Percentiles rank a stretch among this genome's conserved stretches.
phyloP scores from a whole-genome alignment of 2,888 invertebrate species.

The Leptopterna dolabrata region DNA sequence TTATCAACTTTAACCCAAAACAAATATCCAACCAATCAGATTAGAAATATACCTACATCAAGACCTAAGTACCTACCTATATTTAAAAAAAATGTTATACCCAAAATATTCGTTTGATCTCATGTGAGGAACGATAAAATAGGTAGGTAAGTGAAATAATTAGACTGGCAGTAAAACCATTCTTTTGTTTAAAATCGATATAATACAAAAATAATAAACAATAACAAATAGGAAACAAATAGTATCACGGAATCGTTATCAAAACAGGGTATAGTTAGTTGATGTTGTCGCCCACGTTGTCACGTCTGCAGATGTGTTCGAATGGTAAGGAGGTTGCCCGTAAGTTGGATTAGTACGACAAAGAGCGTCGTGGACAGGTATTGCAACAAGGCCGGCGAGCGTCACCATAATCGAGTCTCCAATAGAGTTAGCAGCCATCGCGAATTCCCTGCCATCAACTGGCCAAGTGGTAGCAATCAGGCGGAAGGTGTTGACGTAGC shows the following conservation, averaged over 20 bases:
- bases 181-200: neutral
- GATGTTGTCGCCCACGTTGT: neutral
- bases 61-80: too few species aligned
- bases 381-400: conserved; percentile 24
- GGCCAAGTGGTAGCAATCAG: conserved; percentile 67
- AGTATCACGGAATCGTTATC: neutral
- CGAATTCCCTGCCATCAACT: conserved; percentile 29
- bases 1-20: too few species aligned
- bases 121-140: too few species aligned
- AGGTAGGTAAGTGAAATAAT: too few species aligned
- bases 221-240: neutral
- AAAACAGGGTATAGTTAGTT: neutral
- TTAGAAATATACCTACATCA: too few species aligned
- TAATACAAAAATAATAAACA: neutral
- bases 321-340: neutral
- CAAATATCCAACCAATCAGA: too few species aligned
- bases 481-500: conserved; percentile 86
- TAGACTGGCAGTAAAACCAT: too few species aligned
- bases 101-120: too few species aligned
- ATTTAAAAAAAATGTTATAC: too few species aligned
- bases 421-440: conserved; percentile 42
- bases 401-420: conserved; percentile 50
- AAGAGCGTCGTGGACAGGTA: conserved; percentile 43
- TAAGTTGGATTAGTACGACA: conserved; percentile 24
- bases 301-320: neutral